phyloP scores from a whole-genome alignment of 2,888 invertebrate species.

The Carabus problematicus region DNA sequence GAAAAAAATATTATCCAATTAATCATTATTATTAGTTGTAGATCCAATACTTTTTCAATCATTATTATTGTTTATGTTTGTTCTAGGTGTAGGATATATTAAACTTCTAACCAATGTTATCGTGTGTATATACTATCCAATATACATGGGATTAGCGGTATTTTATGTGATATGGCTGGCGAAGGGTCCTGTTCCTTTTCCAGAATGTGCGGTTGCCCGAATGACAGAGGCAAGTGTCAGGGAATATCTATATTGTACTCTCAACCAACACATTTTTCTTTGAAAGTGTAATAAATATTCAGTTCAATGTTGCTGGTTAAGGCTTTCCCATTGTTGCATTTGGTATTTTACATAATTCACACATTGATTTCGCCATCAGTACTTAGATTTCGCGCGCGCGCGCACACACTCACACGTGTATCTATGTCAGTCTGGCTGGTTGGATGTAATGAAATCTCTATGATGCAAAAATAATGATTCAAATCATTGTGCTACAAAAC shows the following conservation, averaged over 20 bases:
- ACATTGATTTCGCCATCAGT: too few species aligned
- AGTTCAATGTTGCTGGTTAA: not conserved
- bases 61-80: too few species aligned
- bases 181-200: constrained; percentile 64
- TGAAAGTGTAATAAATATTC: not conserved
- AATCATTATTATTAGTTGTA: too few species aligned
- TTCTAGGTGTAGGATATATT: constrained; percentile 69
- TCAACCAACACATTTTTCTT: not conserved
- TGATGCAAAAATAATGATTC: not conserved
- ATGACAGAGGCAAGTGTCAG: constrained; percentile 58
- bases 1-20: too few species aligned
- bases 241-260: not conserved
- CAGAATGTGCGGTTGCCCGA: constrained; percentile 61
- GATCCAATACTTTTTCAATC: too few species aligned
- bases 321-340: not conserved
- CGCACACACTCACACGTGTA: too few species aligned
- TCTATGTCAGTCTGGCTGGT: too few species aligned
- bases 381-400: too few species aligned
- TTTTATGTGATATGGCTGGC: constrained; percentile 66
- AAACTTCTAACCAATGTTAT: constrained; percentile 65
- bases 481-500: not conserved
- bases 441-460: not conserved
- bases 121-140: constrained; percentile 64
- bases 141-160: constrained; percentile 64
- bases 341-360: too few species aligned